These are phyloP conservation scores for Caenorhabditis parvicauda DNA, from an alignment of 2,888 invertebrate genomes.

Conservation along the genomic window DNA sequence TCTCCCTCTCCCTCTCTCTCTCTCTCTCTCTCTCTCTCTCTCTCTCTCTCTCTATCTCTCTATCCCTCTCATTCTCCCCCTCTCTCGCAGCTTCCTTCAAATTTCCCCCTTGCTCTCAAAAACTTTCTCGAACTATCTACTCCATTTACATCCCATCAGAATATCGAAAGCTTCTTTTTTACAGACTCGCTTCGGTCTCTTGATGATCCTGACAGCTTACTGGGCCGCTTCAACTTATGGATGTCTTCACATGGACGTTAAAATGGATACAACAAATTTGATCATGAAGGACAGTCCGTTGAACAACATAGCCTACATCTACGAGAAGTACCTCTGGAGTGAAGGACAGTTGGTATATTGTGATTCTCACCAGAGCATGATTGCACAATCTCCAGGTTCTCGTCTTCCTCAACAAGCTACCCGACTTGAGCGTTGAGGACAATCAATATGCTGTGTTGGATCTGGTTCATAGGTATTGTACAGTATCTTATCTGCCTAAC, in stretches of 20 bases:
- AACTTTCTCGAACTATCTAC: no score
- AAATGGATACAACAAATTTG: slow-evolving; percentile 52
- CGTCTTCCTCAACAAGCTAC: slow-evolving; percentile 49
- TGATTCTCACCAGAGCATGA: neutral
- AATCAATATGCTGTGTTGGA: slow-evolving; percentile 36
- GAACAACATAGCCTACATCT: slow-evolving; percentile 40
- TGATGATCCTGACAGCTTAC: slow-evolving; percentile 30
- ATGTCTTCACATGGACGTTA: slow-evolving; percentile 37
- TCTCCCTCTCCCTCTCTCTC: neutral
- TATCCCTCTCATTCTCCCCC: no score
- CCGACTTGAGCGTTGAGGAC: slow-evolving; percentile 27
- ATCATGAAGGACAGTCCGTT: slow-evolving; percentile 43
- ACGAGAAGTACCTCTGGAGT: slow-evolving; percentile 45
- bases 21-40: no score
- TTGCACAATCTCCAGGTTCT: slow-evolving; percentile 16
- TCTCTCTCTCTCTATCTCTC: no score
- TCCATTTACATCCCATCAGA: neutral
- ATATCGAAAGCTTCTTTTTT: neutral
- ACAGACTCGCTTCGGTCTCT: slow-evolving; percentile 26
- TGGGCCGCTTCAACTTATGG: slow-evolving; percentile 42
- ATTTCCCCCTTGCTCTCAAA: no score
- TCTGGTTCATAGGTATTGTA: slow-evolving; percentile 25
- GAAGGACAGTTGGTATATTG: slow-evolving; percentile 41
- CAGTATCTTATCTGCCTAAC: neutral
- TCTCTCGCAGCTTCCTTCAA: no score